These are phyloP conservation scores for Drosophila rufa DNA, from an alignment of 1,140 invertebrate genomes.

Conservation along the genomic window DNA sequence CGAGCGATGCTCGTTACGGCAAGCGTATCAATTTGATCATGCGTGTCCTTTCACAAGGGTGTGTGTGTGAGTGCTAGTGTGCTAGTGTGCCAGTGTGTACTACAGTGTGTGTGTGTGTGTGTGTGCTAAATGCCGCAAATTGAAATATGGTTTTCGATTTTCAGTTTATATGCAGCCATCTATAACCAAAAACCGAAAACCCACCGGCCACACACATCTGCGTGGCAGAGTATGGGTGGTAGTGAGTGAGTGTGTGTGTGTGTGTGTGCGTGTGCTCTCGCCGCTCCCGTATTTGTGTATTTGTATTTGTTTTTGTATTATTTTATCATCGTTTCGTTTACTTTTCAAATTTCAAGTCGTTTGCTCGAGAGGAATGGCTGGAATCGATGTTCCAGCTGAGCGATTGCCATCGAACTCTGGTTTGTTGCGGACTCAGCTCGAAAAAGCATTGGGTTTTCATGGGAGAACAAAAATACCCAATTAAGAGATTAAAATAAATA, in stretches of 20 bases:
- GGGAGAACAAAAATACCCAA: neutral
- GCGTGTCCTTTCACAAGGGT: conserved; percentile 58
- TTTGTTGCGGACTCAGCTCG: conserved; percentile 19
- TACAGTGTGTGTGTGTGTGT: conserved; percentile 29
- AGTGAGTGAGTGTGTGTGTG: conserved; percentile 14
- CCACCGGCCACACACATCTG: conserved; percentile 18
- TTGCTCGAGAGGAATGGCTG: conserved; percentile 43
- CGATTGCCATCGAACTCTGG: conserved; percentile 43
- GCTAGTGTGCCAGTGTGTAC: conserved; percentile 8
- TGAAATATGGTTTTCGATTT: conserved; percentile 84
- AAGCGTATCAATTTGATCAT: conserved; percentile 82
- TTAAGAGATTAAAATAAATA: neutral
- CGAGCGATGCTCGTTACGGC: conserved; percentile 60
- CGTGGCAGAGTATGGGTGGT: neutral
- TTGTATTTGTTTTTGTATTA: conserved; percentile 58
- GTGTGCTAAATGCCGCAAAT: conserved; percentile 82
- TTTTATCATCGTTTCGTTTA: conserved; percentile 78
- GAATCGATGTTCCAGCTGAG: conserved; percentile 42
- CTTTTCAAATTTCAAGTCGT: conserved; percentile 79
- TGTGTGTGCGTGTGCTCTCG: conserved; percentile 18
- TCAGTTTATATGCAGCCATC: conserved; percentile 82
- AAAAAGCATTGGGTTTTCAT: neutral
- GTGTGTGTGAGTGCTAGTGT: neutral
- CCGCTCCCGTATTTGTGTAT: conserved; percentile 14
- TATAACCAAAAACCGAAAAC: conserved; percentile 71